Conservation (phyloP, 2,888 invertebrate genomes). For the Antitype chi region DNA sequence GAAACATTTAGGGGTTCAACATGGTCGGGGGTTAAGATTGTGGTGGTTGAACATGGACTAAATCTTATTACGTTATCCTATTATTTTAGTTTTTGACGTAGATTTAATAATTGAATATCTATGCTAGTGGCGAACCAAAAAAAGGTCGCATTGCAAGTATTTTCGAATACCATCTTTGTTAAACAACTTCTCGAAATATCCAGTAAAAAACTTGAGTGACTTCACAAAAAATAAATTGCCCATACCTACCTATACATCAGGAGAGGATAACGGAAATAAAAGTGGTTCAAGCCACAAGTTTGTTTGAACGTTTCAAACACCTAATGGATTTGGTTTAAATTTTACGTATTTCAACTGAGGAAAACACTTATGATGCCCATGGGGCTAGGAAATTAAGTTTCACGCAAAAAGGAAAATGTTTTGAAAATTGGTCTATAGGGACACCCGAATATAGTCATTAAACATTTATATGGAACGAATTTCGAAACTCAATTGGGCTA, state of each 20-base stretch:
- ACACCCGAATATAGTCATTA: slow-evolving; percentile 30
- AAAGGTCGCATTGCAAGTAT: not conserved
- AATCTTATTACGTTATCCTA: no score
- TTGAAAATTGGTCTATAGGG: slow-evolving; percentile 57
- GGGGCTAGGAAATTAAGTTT: slow-evolving; percentile 61
- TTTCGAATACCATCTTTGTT: not conserved
- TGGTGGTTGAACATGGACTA: no score
- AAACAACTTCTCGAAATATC: not conserved
- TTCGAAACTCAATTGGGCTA: slow-evolving; percentile 12
- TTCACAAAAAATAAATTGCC: not conserved
- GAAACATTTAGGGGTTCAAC: no score
- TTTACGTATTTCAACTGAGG: slow-evolving; percentile 52
- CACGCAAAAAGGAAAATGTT: slow-evolving; percentile 48
- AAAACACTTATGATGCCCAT: slow-evolving; percentile 57
- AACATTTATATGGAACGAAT: slow-evolving; percentile 12
- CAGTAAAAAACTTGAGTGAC: not conserved
- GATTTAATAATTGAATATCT: not conserved
- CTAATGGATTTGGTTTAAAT: slow-evolving; percentile 58
- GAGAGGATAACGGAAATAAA: slow-evolving; percentile 19
- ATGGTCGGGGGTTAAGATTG: no score
- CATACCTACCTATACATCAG: not conserved
- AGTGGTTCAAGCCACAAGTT: slow-evolving; percentile 42
- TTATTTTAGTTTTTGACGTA: not conserved
- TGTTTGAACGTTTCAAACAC: slow-evolving; percentile 42
- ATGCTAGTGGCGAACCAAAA: not conserved